Evolutionary conservation across 2,888 invertebrate species (phyloP), one percentile per base, ranked within the genome.

Genomic region (Pseudococcus longispinus): DNA sequence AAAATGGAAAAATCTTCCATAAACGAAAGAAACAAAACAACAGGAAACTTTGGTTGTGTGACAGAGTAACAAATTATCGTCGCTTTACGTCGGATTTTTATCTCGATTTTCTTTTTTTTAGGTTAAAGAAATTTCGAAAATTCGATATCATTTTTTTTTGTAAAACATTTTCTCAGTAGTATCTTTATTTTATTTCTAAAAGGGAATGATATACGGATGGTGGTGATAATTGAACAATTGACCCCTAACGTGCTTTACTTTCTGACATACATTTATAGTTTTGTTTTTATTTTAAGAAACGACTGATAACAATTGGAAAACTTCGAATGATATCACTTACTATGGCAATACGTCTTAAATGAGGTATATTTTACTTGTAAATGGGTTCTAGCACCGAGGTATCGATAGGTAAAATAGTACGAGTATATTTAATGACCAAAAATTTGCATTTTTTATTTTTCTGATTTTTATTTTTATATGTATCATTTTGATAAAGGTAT

Each of bases 391-490:
- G 70, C 29, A 29, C 18, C 18, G 15, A 29, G 29, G 18, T 29
- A 70, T 70, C 26, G 55, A 55, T 60, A 55, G 60, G 60, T 70
- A 70, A 65, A 65, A 70, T 29, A 70, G 29, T 70, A 60, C 15
- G 8, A 60, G 8, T 65, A 18, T 32, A 18, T 70, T 29, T 65
- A 18, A 26, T 70, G 70, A 70, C 70, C 70, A 70, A 70, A 70
- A 29, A 65, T 26, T 65, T 70, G 26, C 18, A 29, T 70, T 29
- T 70, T 70, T 70, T 70, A 11, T 65, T 65, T 65, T 26, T 65
- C 11, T 65, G 55, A 55, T 65, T 65, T 65, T 65, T 26, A 70
- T 70, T 70, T 70, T 70, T 70, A 70, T 70, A 70, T 29, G 29
- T 70, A 70, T 29, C 6, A 70, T 70, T 70, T 70, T 70, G 29